phyloP scores from a whole-genome alignment of 2,888 invertebrate genomes.

The Nephrotoma flavescens region DNA sequence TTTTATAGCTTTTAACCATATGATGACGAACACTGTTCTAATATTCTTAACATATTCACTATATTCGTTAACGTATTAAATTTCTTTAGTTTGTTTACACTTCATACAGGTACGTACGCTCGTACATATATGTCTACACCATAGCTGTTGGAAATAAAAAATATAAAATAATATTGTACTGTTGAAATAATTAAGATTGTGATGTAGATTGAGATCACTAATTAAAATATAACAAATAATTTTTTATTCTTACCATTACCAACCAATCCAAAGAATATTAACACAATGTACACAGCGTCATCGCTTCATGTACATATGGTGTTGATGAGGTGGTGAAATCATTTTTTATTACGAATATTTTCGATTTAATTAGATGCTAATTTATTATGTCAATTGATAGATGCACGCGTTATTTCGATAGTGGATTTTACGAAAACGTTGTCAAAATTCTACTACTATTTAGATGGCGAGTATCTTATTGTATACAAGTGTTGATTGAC shows the following conservation, averaged over 20 bases:
- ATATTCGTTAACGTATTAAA: background rate
- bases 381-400: background rate
- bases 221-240: background rate
- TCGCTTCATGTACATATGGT: background rate
- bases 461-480: too few relatives aligned
- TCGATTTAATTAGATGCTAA: background rate
- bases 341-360: background rate
- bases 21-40: background rate
- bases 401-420: too few relatives aligned
- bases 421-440: too few relatives aligned
- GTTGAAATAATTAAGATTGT: background rate
- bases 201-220: background rate
- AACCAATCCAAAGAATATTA: background rate
- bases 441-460: too few relatives aligned
- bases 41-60: background rate
- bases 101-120: too few relatives aligned
- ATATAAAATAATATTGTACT: background rate
- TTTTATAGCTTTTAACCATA: background rate
- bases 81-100: background rate
- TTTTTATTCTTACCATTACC: background rate
- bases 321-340: background rate
- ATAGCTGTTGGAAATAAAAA: background rate
- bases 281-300: background rate
- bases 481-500: too few relatives aligned
- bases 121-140: background rate